These are phyloP conservation scores for Dunckerocampus dactyliophorus DNA, from an alignment of 2,113 vertebrate species.

Conservation along the genomic window DNA sequence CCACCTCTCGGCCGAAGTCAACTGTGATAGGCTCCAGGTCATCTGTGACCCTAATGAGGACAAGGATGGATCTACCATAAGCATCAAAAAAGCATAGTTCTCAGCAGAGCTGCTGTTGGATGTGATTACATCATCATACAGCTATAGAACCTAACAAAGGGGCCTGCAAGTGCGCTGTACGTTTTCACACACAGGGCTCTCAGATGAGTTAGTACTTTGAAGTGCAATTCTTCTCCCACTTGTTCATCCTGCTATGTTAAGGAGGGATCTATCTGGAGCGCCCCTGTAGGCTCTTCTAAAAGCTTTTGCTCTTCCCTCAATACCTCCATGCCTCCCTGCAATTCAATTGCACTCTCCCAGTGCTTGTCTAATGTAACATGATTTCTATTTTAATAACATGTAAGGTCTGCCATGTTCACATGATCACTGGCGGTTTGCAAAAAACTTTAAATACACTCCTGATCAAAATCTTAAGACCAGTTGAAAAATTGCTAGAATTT, in stretches of 20 bases:
- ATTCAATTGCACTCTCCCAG: slow-evolving; percentile 5
- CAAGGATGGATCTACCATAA: too few relatives aligned
- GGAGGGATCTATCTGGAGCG: slow-evolving; percentile 21
- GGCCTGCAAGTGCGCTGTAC: not conserved
- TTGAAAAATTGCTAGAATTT: too few relatives aligned
- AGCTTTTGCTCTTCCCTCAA: slow-evolving; percentile 14
- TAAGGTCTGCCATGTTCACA: not conserved
- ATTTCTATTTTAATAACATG: not conserved
- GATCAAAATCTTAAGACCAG: too few relatives aligned
- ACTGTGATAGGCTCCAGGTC: too few relatives aligned
- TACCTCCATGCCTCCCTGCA: slow-evolving; percentile 6
- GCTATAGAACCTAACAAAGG: not conserved
- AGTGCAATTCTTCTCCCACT: slow-evolving; percentile 33
- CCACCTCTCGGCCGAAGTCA: too few relatives aligned
- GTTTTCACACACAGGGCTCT: slow-evolving; percentile 17
- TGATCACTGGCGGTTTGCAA: too few relatives aligned
- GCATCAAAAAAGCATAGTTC: not conserved
- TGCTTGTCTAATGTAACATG: slow-evolving; percentile 11
- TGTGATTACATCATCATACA: slow-evolving; percentile 4
- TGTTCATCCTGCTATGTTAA: slow-evolving; percentile 20
- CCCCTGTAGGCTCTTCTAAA: slow-evolving; percentile 27
- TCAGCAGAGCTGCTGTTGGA: not conserved
- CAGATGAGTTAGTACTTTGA: slow-evolving; percentile 40
- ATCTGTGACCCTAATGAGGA: too few relatives aligned
- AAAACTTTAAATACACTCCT: too few relatives aligned